A percentile compares a stretch with the other conserved stretches of the same genome.
phyloP scores from a whole-genome alignment of 2,113 vertebrate genomes.

The Cacatua alba region DNA sequence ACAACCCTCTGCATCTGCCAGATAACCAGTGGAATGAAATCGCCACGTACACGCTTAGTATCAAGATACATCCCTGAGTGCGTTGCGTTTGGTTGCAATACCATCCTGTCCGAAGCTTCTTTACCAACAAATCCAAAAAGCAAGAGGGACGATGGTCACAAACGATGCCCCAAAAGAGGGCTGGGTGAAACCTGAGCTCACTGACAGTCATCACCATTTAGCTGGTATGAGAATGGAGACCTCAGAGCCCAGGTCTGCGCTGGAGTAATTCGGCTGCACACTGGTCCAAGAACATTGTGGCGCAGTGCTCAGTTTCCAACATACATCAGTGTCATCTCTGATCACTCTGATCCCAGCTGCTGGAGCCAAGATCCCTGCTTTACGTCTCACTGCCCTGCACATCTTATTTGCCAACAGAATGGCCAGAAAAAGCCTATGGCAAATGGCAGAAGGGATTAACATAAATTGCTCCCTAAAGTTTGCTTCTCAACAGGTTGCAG shows the following conservation, averaged over 20 bases:
- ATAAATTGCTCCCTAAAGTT: neutral
- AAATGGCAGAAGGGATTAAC: neutral
- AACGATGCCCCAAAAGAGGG: fast-evolving
- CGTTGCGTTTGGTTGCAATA: neutral
- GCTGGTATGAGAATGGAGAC: fast-evolving
- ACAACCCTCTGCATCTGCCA: neutral
- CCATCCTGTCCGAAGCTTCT: neutral
- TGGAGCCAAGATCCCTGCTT: neutral
- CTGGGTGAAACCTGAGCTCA: neutral
- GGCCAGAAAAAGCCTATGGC: neutral
- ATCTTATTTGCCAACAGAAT: neutral
- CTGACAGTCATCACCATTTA: fast-evolving
- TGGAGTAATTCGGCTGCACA: fast-evolving
- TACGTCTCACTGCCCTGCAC: neutral
- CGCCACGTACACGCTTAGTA: neutral
- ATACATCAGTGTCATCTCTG: neutral
- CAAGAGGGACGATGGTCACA: fast-evolving
- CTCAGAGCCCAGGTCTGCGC: neutral
- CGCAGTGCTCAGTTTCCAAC: neutral
- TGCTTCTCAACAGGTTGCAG: neutral
- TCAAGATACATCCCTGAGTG: fast-evolving
- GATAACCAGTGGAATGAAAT: neutral
- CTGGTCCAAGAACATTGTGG: fast-evolving
- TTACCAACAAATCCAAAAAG: neutral
- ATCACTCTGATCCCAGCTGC: neutral